Percentiles rank a stretch among this genome's conserved stretches.
Conservation (phyloP, 2,113 vertebrate genomes). For the Scolopax mira region DNA sequence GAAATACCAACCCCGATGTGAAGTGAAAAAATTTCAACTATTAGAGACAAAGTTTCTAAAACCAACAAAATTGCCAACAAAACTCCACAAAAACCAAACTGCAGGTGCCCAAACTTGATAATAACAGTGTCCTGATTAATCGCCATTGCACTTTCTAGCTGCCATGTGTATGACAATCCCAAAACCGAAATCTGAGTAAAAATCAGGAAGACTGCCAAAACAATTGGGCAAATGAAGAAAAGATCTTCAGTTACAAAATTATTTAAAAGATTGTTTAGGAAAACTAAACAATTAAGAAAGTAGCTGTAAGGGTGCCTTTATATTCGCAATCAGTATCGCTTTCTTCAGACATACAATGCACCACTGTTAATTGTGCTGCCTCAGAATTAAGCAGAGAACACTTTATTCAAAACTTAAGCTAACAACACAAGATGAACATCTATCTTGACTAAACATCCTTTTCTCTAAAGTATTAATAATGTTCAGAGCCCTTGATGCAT, state of each 20-base stretch:
- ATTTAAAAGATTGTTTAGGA: neutral
- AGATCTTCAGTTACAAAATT: neutral
- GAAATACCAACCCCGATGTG: neutral
- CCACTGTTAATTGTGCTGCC: neutral
- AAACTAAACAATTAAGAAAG: neutral
- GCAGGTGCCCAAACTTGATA: neutral
- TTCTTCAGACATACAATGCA: neutral
- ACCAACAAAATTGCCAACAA: neutral
- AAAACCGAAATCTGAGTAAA: neutral
- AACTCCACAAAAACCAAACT: neutral
- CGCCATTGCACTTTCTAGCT: neutral
- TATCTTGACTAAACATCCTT: neutral
- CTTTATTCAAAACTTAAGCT: neutral
- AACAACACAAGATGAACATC: neutral
- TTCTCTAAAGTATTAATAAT: neutral
- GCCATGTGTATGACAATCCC: neutral
- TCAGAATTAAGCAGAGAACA: neutral
- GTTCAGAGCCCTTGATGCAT: neutral
- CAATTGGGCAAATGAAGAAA: neutral
- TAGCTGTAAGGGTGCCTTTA: neutral
- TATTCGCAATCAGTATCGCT: neutral
- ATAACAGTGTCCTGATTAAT: neutral
- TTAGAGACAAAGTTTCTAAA: neutral
- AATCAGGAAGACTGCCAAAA: neutral
- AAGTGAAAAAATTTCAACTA: neutral